phyloP scores from a whole-genome alignment of 2,888 invertebrate species.

The Protonemura montana region DNA sequence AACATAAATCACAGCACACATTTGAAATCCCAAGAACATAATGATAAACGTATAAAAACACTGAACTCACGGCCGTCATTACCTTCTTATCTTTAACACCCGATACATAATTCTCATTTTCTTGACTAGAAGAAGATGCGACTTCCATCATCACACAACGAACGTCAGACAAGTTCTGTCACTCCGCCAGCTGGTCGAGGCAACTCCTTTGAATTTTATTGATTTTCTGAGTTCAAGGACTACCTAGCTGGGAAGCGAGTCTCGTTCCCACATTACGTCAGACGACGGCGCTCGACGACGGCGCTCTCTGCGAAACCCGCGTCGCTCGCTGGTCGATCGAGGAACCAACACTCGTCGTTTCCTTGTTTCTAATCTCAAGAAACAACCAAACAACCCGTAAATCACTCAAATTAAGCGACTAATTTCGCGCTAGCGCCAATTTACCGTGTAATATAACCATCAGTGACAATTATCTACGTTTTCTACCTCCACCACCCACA shows the following conservation, averaged over 20 bases:
- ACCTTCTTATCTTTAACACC: slow-evolving; percentile 45
- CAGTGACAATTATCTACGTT: background rate
- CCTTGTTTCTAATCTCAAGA: background rate
- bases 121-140: slow-evolving; percentile 22
- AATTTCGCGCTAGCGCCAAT: background rate
- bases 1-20: background rate
- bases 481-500: background rate
- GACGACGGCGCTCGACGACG: background rate
- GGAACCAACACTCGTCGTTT: background rate
- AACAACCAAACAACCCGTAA: background rate
- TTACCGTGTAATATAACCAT: background rate
- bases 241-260: background rate
- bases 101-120: slow-evolving; percentile 44
- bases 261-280: background rate
- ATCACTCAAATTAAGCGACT: background rate
- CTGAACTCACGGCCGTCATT: background rate
- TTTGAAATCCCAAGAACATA: background rate
- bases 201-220: background rate
- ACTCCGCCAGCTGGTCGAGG: background rate
- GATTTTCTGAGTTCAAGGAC: background rate
- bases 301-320: background rate
- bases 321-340: background rate
- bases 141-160: background rate
- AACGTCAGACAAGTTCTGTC: background rate
- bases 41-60: background rate